Evolutionary conservation across 2,797 vertebrate genomes (phyloP).

Genomic region (Lerista edwardsae): DNA sequence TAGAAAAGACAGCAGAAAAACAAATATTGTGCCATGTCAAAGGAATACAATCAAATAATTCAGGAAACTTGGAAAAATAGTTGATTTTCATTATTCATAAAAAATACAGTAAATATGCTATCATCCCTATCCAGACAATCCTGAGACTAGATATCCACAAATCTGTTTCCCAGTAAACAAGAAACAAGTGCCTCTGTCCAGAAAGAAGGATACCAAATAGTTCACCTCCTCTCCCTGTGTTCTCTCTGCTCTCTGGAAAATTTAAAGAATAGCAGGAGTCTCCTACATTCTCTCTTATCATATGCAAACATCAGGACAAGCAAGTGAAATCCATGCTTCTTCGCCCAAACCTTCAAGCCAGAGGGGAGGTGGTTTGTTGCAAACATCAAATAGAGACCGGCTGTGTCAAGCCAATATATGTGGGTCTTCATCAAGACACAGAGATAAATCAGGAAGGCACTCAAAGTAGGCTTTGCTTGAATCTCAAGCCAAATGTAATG

Average conservation of each 20-base stretch:
- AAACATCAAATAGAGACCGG: background rate
- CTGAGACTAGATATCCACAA: background rate
- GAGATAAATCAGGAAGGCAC: background rate
- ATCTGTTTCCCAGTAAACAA: no score
- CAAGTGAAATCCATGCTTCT: background rate
- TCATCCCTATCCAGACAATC: background rate
- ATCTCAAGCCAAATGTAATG: no score
- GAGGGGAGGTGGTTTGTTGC: background rate
- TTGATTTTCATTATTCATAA: background rate
- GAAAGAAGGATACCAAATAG: background rate
- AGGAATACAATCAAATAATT: background rate
- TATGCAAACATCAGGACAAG: background rate
- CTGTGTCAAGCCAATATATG: background rate
- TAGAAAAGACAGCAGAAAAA: background rate
- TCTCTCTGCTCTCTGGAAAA: background rate
- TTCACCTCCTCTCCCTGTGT: background rate
- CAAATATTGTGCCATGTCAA: background rate
- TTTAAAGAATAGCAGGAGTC: background rate
- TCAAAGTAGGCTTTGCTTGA: background rate
- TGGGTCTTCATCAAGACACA: background rate
- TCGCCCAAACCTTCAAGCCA: background rate
- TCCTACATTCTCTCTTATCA: no score
- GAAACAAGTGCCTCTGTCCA: background rate
- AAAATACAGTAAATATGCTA: no score
- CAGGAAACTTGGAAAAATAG: background rate